phyloP scores from a whole-genome alignment of 1,140 invertebrate genomes.

The Nasonia giraulti region DNA sequence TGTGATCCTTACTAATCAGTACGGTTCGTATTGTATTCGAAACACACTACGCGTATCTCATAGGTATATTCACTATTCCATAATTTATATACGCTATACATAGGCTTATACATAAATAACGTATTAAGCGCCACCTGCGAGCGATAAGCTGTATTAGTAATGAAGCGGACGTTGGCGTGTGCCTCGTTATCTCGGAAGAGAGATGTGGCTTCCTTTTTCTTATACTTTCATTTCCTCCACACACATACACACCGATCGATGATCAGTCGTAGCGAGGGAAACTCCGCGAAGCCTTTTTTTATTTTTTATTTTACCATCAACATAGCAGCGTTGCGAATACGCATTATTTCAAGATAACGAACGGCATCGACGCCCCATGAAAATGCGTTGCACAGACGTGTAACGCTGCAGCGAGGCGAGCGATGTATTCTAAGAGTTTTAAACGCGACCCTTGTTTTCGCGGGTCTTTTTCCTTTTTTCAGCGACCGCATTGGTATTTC shows the following conservation, averaged over 20 bases:
- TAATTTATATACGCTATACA: conserved; percentile 14
- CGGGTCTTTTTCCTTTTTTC: conserved; percentile 3
- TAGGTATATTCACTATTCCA: conserved; percentile 51
- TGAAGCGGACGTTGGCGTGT: neutral
- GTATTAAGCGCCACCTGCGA: neutral
- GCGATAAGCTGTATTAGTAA: neutral
- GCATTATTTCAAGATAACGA: conserved; percentile 5
- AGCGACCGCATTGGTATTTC: neutral
- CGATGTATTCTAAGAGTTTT: conserved; percentile 25
- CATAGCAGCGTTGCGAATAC: neutral
- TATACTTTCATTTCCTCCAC: too few relatives aligned
- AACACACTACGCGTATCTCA: conserved; percentile 65
- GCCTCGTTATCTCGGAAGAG: neutral
- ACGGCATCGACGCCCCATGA: conserved; percentile 9
- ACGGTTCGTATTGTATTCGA: conserved; percentile 68
- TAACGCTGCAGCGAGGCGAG: neutral
- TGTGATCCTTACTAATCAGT: conserved; percentile 72
- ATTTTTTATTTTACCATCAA: neutral
- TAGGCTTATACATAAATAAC: conserved; percentile 24
- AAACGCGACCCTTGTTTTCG: conserved; percentile 9
- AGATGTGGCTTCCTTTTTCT: neutral
- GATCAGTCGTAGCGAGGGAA: neutral
- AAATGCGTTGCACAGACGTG: neutral
- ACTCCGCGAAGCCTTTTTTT: too few relatives aligned
- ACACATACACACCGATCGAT: neutral